These are phyloP conservation scores for Pyrrhia umbra DNA, from an alignment of 2,888 invertebrate species.

Conservation along the genomic window DNA sequence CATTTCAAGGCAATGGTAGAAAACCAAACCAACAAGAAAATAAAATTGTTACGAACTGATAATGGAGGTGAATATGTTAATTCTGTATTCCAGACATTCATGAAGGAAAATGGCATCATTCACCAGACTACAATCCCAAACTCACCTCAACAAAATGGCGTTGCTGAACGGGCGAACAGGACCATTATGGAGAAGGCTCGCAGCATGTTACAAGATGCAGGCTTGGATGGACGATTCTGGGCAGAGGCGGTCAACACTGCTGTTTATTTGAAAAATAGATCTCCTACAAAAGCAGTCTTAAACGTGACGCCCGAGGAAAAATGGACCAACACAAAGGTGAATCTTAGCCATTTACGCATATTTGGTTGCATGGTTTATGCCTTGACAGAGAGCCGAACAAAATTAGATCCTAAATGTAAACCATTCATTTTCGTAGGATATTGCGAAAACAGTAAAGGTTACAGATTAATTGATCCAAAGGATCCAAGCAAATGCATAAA, in stretches of 20 bases:
- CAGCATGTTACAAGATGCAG: constrained; percentile 1
- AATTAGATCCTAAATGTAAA: constrained; percentile 13
- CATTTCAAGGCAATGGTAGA: no score
- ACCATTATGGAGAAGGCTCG: constrained; percentile 4
- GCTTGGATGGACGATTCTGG: neutral
- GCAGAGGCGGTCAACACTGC: constrained; percentile 6
- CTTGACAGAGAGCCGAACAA: neutral
- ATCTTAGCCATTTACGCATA: neutral
- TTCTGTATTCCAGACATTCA: neutral
- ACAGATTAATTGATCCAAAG: constrained; percentile 11
- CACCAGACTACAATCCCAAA: constrained; percentile 2
- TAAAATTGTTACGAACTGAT: no score
- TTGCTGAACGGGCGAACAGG: constrained; percentile 5
- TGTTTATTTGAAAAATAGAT: neutral
- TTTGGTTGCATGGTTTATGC: neutral
- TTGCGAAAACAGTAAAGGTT: constrained; percentile 12
- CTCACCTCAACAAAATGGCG: constrained; percentile 12
- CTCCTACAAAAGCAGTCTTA: neutral
- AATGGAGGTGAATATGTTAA: neutral
- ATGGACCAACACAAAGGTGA: neutral
- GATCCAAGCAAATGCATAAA: constrained; percentile 2
- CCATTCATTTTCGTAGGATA: constrained; percentile 13
- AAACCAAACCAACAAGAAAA: no score
- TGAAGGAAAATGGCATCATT: neutral
- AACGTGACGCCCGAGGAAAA: neutral